Evolutionary conservation across 2,797 vertebrate genomes (phyloP).

Genomic region (Arnoldichthys spilopterus): DNA sequence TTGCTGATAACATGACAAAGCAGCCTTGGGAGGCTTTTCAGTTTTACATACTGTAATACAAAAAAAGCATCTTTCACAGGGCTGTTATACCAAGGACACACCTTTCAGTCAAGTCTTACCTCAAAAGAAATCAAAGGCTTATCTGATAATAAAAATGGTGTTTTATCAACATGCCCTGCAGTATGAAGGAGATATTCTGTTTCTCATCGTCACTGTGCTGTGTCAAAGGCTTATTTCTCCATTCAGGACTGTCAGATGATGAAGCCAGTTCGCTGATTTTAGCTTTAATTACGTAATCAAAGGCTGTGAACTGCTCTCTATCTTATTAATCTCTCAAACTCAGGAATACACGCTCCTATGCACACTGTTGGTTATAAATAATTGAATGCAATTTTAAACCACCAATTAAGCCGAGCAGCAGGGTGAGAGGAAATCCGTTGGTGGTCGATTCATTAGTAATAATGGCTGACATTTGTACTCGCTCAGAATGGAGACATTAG

Average conservation of each 20-base stretch:
- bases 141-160: conserved; percentile 5
- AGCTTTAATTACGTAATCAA: conserved; percentile 57
- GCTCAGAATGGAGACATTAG: conserved; percentile 56
- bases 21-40: too few relatives aligned
- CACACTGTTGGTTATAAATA: conserved; percentile 75
- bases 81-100: too few relatives aligned
- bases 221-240: conserved; percentile 7
- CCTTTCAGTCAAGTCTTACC: too few relatives aligned
- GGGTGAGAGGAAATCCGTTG: conserved; percentile 72
- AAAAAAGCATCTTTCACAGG: too few relatives aligned
- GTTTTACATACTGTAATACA: too few relatives aligned
- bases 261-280: conserved; percentile 51
- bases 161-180: neutral
- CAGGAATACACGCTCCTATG: conserved; percentile 44
- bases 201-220: neutral
- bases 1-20: too few relatives aligned
- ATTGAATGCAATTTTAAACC: conserved; percentile 77
- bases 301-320: conserved; percentile 41
- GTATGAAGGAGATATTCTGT: neutral
- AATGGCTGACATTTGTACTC: conserved; percentile 77
- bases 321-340: conserved; percentile 62
- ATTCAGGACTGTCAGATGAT: conserved; percentile 1
- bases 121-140: neutral
- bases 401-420: conserved; percentile 76
- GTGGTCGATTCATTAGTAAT: conserved; percentile 76